These are phyloP conservation scores for Pteropus alecto DNA, from an alignment of 2,113 vertebrate species.

Conservation along the genomic window DNA sequence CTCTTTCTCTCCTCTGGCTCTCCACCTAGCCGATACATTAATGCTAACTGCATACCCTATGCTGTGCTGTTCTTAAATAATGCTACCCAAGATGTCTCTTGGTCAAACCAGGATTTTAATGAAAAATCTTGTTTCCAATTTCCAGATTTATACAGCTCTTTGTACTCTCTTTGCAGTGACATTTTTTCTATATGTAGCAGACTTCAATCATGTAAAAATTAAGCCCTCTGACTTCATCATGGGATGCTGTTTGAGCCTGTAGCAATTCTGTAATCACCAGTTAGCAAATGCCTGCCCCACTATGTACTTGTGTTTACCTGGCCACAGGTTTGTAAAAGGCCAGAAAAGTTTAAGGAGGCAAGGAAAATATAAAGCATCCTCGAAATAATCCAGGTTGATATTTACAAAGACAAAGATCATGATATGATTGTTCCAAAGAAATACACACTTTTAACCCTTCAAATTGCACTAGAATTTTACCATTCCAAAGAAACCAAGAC, in stretches of 20 bases:
- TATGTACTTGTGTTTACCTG: not conserved
- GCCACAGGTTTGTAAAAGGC: not conserved
- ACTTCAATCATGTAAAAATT: not conserved
- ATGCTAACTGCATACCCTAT: not conserved
- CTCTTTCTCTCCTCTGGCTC: too few relatives aligned
- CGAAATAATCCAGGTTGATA: not conserved
- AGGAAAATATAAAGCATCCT: not conserved
- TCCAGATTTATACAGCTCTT: not conserved
- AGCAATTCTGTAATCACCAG: not conserved
- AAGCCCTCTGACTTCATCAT: not conserved
- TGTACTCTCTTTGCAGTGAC: not conserved
- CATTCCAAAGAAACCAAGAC: not conserved
- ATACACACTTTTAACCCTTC: not conserved
- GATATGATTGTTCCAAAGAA: conserved; percentile 31
- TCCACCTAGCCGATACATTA: too few relatives aligned
- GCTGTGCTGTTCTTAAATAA: not conserved
- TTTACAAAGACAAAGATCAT: conserved; percentile 37
- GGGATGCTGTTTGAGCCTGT: not conserved
- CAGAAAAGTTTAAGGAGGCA: not conserved
- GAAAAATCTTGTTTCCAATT: conserved; percentile 13
- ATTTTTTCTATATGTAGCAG: not conserved
- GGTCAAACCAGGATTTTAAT: not conserved
- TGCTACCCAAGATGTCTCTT: not conserved
- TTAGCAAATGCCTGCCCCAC: not conserved
- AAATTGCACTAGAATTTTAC: not conserved